Evolutionary conservation across 1,140 invertebrate species (phyloP).

Genomic region (Pseudachorutes palmiensis): DNA sequence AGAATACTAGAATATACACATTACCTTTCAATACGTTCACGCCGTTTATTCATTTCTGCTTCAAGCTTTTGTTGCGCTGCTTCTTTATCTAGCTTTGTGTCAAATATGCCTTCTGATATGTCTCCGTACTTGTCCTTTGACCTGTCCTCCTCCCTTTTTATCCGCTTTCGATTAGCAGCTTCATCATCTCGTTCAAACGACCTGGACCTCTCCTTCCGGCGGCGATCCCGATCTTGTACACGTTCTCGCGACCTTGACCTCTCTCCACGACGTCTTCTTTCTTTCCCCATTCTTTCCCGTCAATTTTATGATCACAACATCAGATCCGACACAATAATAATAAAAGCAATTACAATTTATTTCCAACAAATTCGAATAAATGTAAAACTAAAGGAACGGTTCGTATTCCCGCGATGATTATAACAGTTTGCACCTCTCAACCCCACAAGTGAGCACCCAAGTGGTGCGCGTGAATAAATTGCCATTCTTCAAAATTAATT

Average conservation of each 20-base stretch:
- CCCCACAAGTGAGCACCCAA: no score
- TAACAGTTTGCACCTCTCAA: no score
- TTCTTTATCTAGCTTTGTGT: conserved; percentile 43
- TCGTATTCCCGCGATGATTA: no score
- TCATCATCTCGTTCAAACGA: background rate
- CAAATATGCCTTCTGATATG: conserved; percentile 16
- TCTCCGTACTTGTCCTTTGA: conserved; percentile 12
- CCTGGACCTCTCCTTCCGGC: background rate
- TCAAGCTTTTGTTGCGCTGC: conserved; percentile 74
- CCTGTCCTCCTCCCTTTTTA: background rate
- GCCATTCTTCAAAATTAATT: no score
- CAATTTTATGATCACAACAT: no score
- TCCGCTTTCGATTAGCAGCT: background rate
- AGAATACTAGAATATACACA: no score
- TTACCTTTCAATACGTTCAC: conserved; percentile 85
- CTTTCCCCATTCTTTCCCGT: conserved; percentile 22
- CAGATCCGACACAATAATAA: no score
- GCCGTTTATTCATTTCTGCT: conserved; percentile 89
- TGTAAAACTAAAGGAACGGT: no score
- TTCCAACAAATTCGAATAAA: no score
- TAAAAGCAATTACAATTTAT: no score
- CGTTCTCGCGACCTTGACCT: conserved; percentile 9
- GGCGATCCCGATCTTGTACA: conserved; percentile 18
- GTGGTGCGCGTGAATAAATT: no score
- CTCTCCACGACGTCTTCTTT: conserved; percentile 13